phyloP scores from a whole-genome alignment of 1,140 invertebrate genomes.

The Zaprionus capensis region DNA sequence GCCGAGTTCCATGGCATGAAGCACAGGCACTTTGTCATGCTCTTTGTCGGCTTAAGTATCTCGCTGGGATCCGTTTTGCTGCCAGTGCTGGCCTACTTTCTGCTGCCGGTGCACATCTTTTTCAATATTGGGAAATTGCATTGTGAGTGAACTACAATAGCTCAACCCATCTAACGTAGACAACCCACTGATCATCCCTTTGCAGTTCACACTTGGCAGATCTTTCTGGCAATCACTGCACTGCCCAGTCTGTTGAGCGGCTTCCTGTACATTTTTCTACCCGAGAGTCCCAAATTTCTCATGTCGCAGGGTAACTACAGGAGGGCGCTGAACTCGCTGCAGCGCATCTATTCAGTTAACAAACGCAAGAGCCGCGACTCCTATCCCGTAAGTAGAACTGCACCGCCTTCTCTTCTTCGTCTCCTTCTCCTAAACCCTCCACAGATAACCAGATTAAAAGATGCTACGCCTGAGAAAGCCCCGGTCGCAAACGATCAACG shows the following conservation, averaged over 20 bases:
- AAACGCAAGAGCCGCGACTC: conserved; percentile 86
- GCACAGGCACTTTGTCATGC: conserved; percentile 86
- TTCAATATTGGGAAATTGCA: conserved; percentile 45
- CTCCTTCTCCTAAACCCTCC: not conserved
- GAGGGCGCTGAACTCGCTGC: conserved; percentile 85
- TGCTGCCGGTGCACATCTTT: conserved; percentile 83
- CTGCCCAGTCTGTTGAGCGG: conserved; percentile 88
- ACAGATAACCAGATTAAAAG: conserved; percentile 56
- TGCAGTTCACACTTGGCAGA: conserved; percentile 89
- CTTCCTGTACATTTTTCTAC: conserved; percentile 88
- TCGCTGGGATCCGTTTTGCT: conserved; percentile 85
- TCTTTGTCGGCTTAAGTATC: conserved; percentile 87
- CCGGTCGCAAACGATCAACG: not conserved
- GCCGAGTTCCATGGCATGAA: conserved; percentile 88
- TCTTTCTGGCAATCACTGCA: conserved; percentile 88
- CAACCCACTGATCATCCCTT: not conserved
- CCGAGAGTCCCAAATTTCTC: conserved; percentile 93
- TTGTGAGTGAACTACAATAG: conserved; percentile 43
- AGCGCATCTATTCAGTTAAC: conserved; percentile 84
- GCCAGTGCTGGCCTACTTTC: conserved; percentile 85
- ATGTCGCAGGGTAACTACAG: conserved; percentile 89
- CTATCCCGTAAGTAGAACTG: conserved; percentile 87
- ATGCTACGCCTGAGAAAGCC: conserved; percentile 44
- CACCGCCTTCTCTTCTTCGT: too few species aligned
- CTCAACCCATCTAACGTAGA: not conserved